Base-by-base conservation (phyloP, 1,140 invertebrate genomes). In the Orius insidiosus region DNA sequence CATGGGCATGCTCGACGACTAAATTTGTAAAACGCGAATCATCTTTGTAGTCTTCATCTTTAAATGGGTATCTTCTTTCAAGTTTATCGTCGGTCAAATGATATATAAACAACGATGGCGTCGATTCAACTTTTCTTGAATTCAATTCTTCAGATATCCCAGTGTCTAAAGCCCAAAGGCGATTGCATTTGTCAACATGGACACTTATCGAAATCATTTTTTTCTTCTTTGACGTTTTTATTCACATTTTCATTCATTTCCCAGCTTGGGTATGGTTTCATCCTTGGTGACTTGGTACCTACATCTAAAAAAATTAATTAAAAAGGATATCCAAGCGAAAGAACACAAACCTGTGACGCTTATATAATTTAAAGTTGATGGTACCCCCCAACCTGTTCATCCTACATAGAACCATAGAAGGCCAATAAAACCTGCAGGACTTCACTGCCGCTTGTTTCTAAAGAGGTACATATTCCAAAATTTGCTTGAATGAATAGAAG, bases 161-260 rank as follows among this genome's bases (percentile, higher is more conserved):
- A 0, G 74, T 78, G 52, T 85, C 81, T 30, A 83, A 54, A 0
- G 79, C 75, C 80, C 80, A 85, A 1, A 85, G 68, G 2, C 80
- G 68, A 15, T 71, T 71, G 56, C 80, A 85, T n/a, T 67, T 64
- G 60, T 84, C 49, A n/a, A 41, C 49, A 30, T 74, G 60, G 0
- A 80, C 63, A 0, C 78, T 81, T 0, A 78, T 74, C 0, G 78
- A 81, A 0, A 80, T 68, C 16, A 81, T 43, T n/a, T 18, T 43
- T 31, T 70, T 56, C 78, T 73, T 78, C 5, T 78, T 83, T 24
- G 80, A 71, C 56, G 80, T 75, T 4, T n/a, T 74, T 69, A 7
- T 62, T 35, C 64, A 64, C 0, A 60, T 59, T 67, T 1, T 45
- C 52, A n/a, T 64, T 60, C 5, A 60, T 59, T 1, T 51, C 52